Conservation (phyloP, 2,113 vertebrate species). For the Pelmatolapia mariae region DNA sequence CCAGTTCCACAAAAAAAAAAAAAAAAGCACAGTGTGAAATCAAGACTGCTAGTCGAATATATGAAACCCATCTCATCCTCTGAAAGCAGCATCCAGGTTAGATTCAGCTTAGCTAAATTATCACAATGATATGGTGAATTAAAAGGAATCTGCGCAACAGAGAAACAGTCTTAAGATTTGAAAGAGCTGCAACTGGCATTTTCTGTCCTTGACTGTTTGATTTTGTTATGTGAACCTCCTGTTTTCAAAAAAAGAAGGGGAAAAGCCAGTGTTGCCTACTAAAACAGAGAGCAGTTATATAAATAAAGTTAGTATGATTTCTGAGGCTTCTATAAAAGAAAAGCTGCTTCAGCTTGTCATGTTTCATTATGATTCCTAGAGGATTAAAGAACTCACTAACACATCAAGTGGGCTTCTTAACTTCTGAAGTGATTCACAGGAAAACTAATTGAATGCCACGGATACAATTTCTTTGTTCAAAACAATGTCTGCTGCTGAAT, state of each 20-base stretch:
- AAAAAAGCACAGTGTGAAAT: constrained; percentile 1
- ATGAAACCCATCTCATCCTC: background rate
- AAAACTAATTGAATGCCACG: background rate
- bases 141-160: background rate
- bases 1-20: background rate
- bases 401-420: constrained; percentile 18
- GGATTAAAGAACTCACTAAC: constrained; percentile 8
- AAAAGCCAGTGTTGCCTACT: background rate
- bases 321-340: constrained; percentile 6
- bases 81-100: background rate
- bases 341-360: constrained; percentile 5
- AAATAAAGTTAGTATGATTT: constrained; percentile 7
- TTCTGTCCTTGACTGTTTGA: background rate
- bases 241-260: background rate
- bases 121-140: background rate
- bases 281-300: background rate
- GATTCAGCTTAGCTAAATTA: background rate
- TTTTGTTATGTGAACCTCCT: constrained; percentile 1
- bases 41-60: background rate
- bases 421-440: background rate
- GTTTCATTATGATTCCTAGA: constrained; percentile 17
- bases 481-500: background rate
- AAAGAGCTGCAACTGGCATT: background rate
- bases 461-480: background rate
- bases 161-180: background rate